phyloP scores from a whole-genome alignment of 2,113 vertebrate genomes.

The Typhlomys cinereus region DNA sequence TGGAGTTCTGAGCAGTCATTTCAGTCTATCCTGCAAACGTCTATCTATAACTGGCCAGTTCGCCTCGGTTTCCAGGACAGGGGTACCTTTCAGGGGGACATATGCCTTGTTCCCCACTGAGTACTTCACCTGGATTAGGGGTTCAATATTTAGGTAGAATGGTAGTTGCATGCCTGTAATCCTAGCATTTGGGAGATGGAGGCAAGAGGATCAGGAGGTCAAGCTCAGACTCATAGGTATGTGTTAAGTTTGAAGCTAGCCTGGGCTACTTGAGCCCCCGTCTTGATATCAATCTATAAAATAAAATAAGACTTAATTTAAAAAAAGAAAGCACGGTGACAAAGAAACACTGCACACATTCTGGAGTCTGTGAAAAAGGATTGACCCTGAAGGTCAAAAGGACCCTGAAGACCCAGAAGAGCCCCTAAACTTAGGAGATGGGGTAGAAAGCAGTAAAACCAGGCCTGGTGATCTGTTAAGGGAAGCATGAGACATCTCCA shows the following conservation, averaged over 20 bases:
- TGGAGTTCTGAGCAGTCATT: background rate
- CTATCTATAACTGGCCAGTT: background rate
- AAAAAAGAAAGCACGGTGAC: background rate
- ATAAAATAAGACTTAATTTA: background rate
- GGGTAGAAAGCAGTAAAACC: background rate
- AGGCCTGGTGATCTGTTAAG: background rate
- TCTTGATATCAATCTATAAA: background rate
- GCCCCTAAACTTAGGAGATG: background rate
- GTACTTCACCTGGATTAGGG: background rate
- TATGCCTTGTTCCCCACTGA: background rate
- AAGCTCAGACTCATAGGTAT: background rate
- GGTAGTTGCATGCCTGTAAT: background rate
- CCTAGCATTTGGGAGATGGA: background rate
- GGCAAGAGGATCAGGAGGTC: background rate
- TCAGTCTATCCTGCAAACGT: background rate
- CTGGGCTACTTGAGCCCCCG: background rate
- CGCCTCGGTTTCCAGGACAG: background rate
- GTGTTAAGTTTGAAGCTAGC: background rate
- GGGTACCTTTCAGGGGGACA: background rate
- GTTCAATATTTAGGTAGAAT: background rate
- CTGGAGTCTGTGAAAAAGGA: background rate
- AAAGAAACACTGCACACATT: background rate
- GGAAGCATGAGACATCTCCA: background rate
- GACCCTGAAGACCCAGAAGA: background rate
- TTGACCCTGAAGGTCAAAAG: background rate